Evolutionary conservation across 23 tunicate species (phyloP).

Genomic region (Trididemnum clinides): DNA sequence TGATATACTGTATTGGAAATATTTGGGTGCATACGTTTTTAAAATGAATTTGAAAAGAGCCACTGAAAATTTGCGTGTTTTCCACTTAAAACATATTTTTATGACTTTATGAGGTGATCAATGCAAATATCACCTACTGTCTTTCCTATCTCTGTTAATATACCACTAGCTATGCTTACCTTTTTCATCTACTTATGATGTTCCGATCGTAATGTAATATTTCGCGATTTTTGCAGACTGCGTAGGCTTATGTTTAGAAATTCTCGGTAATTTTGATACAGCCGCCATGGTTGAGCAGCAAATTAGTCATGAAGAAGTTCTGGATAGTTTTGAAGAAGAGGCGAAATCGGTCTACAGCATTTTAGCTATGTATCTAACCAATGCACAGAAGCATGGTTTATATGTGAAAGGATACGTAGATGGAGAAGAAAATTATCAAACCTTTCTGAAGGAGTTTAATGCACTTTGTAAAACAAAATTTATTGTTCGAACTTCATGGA

Average conservation of each 20-base stretch:
- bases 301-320: conserved; percentile 6
- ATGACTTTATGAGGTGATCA: too few species aligned
- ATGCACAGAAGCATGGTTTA: conserved; percentile 50
- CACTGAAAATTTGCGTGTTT: too few species aligned
- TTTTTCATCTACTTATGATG: too few species aligned
- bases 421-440: conserved; percentile 55
- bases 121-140: too few species aligned
- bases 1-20: too few species aligned
- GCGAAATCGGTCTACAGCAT: conserved; percentile 58
- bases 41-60: too few species aligned
- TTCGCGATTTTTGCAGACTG: not conserved
- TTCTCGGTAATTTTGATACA: too few species aligned
- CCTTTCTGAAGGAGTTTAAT: conserved; percentile 53
- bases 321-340: not conserved
- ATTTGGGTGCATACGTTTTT: too few species aligned
- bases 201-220: too few species aligned
- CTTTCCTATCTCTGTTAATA: too few species aligned
- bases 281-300: conserved; percentile 25
- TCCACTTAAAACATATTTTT: too few species aligned
- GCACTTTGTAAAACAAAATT: conserved; percentile 62
- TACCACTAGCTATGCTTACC: too few species aligned
- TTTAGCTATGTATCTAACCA: conserved; percentile 53
- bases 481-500: conserved; percentile 66
- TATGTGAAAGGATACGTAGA: conserved; percentile 64
- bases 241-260: not conserved